These are phyloP conservation scores for Pseudococcus longispinus DNA, from an alignment of 2,888 invertebrate species.

Conservation along the genomic window DNA sequence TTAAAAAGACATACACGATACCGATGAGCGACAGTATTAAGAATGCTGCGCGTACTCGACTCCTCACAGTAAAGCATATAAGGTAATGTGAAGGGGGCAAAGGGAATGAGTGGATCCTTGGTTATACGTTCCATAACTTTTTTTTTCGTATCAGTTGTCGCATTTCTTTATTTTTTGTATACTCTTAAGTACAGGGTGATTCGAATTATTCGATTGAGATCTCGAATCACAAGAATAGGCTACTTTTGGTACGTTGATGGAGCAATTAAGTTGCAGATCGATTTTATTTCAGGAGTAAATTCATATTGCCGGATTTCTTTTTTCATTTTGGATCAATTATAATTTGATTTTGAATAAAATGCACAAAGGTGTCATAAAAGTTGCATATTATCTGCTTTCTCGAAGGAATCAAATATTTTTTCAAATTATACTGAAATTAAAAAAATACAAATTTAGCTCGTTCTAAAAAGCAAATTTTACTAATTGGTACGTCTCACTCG, in stretches of 20 bases:
- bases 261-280: neutral
- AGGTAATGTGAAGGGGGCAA: neutral
- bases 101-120: neutral
- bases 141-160: neutral
- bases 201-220: neutral
- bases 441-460: neutral
- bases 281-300: neutral
- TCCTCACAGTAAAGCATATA: neutral
- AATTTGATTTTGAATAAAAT: too few species aligned
- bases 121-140: slow-evolving; percentile 1
- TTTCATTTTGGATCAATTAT: too few species aligned
- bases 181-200: neutral
- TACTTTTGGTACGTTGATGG: neutral
- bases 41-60: neutral
- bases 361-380: too few species aligned
- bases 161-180: neutral
- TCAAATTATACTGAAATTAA: too few species aligned
- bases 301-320: too few species aligned
- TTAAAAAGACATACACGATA: neutral
- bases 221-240: neutral
- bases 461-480: too few species aligned
- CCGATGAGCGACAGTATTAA: neutral
- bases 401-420: neutral
- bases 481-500: neutral
- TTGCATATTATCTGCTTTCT: too few species aligned